These are phyloP conservation scores for Trinectes maculatus DNA, from an alignment of 2,113 vertebrate genomes.

Conservation along the genomic window DNA sequence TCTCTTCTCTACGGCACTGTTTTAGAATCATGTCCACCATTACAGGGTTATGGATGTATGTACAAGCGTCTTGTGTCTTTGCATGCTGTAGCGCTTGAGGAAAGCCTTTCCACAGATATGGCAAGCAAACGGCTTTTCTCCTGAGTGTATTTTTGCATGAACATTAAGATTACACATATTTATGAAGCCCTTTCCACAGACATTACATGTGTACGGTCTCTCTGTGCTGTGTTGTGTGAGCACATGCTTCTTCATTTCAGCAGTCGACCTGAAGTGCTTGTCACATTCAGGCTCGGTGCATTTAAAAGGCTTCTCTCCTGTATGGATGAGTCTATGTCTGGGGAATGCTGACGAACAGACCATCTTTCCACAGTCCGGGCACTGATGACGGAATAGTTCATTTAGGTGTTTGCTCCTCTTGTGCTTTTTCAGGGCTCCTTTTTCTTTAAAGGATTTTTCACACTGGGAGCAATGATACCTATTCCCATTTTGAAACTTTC, in stretches of 20 bases:
- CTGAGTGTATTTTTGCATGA: constrained; percentile 47
- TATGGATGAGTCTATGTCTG: constrained; percentile 68
- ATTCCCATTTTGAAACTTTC: constrained; percentile 44
- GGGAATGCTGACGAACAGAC: constrained; percentile 20
- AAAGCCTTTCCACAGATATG: constrained; percentile 64
- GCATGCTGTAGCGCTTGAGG: constrained; percentile 51
- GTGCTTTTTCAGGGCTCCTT: constrained; percentile 59
- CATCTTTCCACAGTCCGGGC: constrained; percentile 63
- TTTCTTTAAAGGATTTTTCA: constrained; percentile 63
- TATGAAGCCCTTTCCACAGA: constrained; percentile 64
- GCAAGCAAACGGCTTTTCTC: constrained; percentile 63
- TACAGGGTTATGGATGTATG: constrained; percentile 26
- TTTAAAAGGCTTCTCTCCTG: constrained; percentile 64
- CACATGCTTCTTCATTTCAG: constrained; percentile 64
- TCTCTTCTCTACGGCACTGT: background rate
- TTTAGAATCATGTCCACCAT: background rate
- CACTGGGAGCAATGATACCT: constrained; percentile 55
- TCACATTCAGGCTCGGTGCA: constrained; percentile 54
- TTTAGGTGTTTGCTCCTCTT: constrained; percentile 58
- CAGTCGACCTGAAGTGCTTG: constrained; percentile 43
- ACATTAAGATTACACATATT: constrained; percentile 29
- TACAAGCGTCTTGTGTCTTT: constrained; percentile 59
- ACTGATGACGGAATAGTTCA: constrained; percentile 43
- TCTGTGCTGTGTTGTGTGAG: constrained; percentile 49
- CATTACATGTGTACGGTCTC: constrained; percentile 53